Conservation (phyloP, 1,140 invertebrate genomes). For the Gryon sp. region DNA sequence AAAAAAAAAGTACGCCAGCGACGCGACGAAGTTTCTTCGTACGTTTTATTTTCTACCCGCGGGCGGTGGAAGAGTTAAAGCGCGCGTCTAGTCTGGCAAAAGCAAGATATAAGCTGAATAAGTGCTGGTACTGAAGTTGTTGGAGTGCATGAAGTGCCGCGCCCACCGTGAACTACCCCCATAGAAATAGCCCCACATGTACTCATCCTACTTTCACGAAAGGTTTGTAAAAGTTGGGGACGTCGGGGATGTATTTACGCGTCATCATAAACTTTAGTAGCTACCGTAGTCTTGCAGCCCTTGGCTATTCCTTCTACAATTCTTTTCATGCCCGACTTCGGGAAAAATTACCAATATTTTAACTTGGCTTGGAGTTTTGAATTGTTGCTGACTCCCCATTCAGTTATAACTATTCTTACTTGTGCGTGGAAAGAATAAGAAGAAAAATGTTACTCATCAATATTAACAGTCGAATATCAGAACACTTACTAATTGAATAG, state of each 20-base stretch:
- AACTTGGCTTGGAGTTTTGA: constrained; percentile 47
- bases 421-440: constrained; percentile 44
- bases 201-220: constrained; percentile 49
- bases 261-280: constrained; percentile 62
- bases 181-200: constrained; percentile 40
- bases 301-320: constrained; percentile 59
- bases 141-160: constrained; percentile 73
- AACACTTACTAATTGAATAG: too few species aligned
- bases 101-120: constrained; percentile 68
- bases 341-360: constrained; percentile 62
- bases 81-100: constrained; percentile 57
- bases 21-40: constrained; percentile 68
- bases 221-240: constrained; percentile 66
- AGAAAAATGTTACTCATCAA: too few species aligned
- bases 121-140: constrained; percentile 64
- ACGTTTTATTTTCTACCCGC: constrained; percentile 70
- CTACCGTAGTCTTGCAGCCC: constrained; percentile 60
- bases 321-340: constrained; percentile 43
- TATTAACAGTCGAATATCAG: too few species aligned
- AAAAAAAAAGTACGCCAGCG: constrained; percentile 34
- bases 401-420: constrained; percentile 1
- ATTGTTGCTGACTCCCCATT: constrained; percentile 44
- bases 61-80: constrained; percentile 66
- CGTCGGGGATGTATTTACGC: constrained; percentile 63
- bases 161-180: constrained; percentile 69